Base-by-base conservation (phyloP, 2,888 invertebrate genomes). In the Drosophila emarginata region DNA sequence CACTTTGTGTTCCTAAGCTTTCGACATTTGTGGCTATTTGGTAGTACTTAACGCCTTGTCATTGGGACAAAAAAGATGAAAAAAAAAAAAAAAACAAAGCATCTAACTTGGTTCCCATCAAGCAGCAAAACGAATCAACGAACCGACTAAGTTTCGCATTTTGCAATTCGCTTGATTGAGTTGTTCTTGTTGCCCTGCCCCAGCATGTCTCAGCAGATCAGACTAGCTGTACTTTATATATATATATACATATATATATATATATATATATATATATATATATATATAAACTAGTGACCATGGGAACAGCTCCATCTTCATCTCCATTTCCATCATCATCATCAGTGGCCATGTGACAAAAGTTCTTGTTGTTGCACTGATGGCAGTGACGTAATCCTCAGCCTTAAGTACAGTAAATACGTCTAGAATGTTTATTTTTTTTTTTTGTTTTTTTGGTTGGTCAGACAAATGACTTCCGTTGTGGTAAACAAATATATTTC, bases 391-490 rank as follows among this genome's bases (percentile, higher is more conserved):
- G 68, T 74, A 72, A 72, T 74, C 74, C 60, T 45, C 21, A 45
- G 21, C 45, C 45, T 45, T 62, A 70, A 60, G 73, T 71, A 71
- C 73, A 59, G 73, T 71, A 72, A 51, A 11, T 58, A 57, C 54
- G 37, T 23, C 28, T 56, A 45, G 54, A 50, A 51, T 40, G 60
- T 39, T 61, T 23, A 23, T 15, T 37, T 56, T 64, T 67, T 67
- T 67, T 74, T 52, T 9, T 32, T 32, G 0, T 7, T 64, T 67
- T 74, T 67, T 74, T 57, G 53, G 39, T 61, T 72, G 68, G 45
- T 59, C 83, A 77, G 80, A 88, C 82, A 82, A 82, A 82, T 82
- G 86, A 88, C 88, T 88, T 82, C 82, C 82, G 88, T 73, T 88
- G 80, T 61, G 73, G 83, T 18, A 21, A 21, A 45, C 3, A 45